A percentile compares a stretch with the other conserved stretches of the same genome.
phyloP scores from a whole-genome alignment of 2,113 vertebrate species.

The Elgaria multicarinata region DNA sequence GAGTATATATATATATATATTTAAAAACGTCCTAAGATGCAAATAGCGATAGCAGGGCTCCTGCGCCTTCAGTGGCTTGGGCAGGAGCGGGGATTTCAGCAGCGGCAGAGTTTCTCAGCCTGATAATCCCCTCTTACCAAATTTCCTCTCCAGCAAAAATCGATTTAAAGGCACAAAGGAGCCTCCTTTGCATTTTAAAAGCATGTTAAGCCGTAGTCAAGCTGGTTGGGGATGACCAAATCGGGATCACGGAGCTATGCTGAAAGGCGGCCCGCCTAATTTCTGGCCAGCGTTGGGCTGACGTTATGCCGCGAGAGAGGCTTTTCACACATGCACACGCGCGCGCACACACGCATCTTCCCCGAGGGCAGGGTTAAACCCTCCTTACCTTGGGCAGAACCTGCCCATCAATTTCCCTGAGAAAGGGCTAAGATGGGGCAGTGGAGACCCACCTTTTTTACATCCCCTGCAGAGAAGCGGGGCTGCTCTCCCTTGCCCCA shows the following conservation, averaged over 20 bases:
- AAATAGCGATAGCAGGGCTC: no score
- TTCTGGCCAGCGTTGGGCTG: neutral
- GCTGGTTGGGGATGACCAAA: no score
- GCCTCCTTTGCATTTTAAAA: neutral
- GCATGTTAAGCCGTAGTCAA: no score
- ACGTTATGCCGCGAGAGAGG: neutral
- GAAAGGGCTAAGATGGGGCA: neutral
- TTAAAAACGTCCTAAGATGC: no score
- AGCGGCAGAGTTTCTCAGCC: neutral
- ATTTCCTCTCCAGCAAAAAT: neutral
- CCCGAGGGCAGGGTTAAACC: neutral
- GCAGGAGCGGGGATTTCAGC: no score
- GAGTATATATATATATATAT: no score
- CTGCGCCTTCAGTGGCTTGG: no score
- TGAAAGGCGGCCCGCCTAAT: no score
- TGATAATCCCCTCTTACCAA: neutral
- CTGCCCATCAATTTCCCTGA: neutral
- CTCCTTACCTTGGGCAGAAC: no score
- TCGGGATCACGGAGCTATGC: neutral
- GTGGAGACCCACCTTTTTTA: constrained; percentile 15
- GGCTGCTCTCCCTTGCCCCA: neutral
- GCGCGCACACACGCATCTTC: neutral
- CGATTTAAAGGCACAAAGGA: neutral
- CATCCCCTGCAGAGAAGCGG: constrained; percentile 5
- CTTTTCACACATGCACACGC: neutral